phyloP scores from a whole-genome alignment of 2,113 vertebrate species.

The Charina bottae region DNA sequence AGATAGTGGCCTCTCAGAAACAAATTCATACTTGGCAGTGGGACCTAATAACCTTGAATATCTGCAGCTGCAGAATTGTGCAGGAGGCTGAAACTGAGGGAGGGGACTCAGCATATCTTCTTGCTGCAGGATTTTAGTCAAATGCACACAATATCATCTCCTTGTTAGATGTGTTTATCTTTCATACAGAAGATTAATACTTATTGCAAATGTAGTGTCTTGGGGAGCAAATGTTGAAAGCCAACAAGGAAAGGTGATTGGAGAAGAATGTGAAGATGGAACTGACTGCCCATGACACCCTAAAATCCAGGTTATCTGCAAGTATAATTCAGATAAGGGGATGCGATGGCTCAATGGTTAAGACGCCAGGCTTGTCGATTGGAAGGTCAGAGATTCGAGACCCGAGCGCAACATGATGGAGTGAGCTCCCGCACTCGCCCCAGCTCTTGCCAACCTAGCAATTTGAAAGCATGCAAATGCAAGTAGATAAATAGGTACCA shows the following conservation, averaged over 20 bases:
- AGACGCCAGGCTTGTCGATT: too few relatives aligned
- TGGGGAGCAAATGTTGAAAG: constrained; percentile 12
- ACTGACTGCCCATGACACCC: not conserved
- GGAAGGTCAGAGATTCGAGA: too few relatives aligned
- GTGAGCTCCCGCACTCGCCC: too few relatives aligned
- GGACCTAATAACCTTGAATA: not conserved
- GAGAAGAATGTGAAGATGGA: not conserved
- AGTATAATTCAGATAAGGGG: not conserved
- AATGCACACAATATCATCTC: not conserved
- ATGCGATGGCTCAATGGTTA: too few relatives aligned
- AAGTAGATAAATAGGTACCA: too few relatives aligned
- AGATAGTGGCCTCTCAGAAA: not conserved
- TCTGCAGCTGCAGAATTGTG: not conserved
- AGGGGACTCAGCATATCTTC: not conserved
- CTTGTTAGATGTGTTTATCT: not conserved
- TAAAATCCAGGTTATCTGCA: constrained; percentile 27
- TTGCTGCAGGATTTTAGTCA: not conserved
- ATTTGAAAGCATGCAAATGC: too few relatives aligned
- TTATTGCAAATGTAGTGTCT: not conserved
- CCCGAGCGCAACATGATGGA: too few relatives aligned
- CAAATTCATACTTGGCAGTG: constrained; percentile 14
- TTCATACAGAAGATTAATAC: not conserved
- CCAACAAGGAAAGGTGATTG: constrained; percentile 14
- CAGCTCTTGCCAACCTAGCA: too few relatives aligned
- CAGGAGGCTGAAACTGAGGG: not conserved